phyloP scores from a whole-genome alignment of 35 echinoderm and acorn worm species.

The Heliocidaris tuberculata region DNA sequence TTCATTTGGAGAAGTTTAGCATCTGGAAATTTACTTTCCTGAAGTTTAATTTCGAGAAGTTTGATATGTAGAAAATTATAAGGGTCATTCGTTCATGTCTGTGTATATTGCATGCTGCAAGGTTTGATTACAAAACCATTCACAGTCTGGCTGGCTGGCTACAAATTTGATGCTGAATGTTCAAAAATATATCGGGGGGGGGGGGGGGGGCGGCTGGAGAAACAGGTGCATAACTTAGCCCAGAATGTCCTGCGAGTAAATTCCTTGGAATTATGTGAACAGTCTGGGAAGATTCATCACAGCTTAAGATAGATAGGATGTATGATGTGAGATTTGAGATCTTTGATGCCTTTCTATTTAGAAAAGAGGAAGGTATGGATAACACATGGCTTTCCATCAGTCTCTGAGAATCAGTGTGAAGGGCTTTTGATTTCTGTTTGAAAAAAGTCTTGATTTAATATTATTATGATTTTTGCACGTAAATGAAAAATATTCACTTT shows the following conservation, averaged over 20 bases:
- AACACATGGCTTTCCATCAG: not conserved
- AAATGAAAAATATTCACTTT: too few species aligned
- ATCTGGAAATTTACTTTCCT: not conserved
- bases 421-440: too few species aligned
- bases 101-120: not conserved
- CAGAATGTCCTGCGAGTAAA: constrained; percentile 8
- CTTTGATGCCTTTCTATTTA: not conserved
- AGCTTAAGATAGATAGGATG: not conserved
- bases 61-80: not conserved
- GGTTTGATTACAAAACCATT: too few species aligned
- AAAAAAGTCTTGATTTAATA: too few species aligned
- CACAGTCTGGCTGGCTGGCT: not conserved
- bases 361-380: not conserved
- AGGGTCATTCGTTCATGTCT: not conserved
- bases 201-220: not conserved
- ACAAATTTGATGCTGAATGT: constrained; percentile 4
- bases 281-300: not conserved
- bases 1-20: too few species aligned
- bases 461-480: too few species aligned
- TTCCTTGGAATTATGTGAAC: constrained; percentile 1
- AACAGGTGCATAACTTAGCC: constrained; percentile 10
- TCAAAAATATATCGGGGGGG: not conserved
- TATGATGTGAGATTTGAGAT: not conserved
- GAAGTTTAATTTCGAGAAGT: not conserved
- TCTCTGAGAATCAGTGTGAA: not conserved